phyloP scores from a whole-genome alignment of 2,888 invertebrate genomes.

The Coelinius sp. region DNA sequence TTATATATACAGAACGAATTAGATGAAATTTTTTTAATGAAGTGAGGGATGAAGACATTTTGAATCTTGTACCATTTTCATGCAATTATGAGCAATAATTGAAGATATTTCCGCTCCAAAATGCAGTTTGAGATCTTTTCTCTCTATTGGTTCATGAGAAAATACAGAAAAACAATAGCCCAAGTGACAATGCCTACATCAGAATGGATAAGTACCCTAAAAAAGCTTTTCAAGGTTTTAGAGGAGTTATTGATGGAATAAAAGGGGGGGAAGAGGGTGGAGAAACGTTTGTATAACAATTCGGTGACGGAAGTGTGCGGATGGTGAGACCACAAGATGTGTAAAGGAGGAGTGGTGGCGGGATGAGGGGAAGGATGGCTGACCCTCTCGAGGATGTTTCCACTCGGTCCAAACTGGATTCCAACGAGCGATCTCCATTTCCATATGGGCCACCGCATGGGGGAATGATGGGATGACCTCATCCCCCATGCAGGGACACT shows the following conservation, averaged over 20 bases:
- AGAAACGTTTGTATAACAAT: conserved; percentile 12
- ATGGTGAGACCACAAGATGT: conserved; percentile 18
- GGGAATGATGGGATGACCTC: conserved; percentile 39
- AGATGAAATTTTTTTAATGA: neutral
- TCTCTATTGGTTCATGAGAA: neutral
- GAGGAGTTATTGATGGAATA: conserved; percentile 16
- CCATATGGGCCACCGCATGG: conserved; percentile 59
- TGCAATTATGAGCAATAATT: no score
- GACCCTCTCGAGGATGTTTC: conserved; percentile 67
- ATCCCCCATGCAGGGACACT: conserved; percentile 33
- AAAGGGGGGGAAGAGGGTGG: conserved; percentile 34
- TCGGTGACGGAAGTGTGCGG: conserved; percentile 13
- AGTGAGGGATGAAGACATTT: neutral
- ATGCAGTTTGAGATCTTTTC: neutral
- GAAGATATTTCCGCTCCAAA: neutral
- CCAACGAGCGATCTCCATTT: conserved; percentile 68
- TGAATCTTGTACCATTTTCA: no score
- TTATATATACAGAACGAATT: conserved; percentile 12
- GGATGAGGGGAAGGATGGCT: conserved; percentile 52
- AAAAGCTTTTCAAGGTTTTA: conserved; percentile 37
- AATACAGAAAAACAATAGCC: conserved; percentile 6
- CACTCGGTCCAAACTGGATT: conserved; percentile 67
- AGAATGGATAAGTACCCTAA: conserved; percentile 18
- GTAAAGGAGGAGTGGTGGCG: conserved; percentile 20
- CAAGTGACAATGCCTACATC: neutral